Base-by-base conservation (phyloP, 2,888 invertebrate species). In the Odontocerum albicorne region DNA sequence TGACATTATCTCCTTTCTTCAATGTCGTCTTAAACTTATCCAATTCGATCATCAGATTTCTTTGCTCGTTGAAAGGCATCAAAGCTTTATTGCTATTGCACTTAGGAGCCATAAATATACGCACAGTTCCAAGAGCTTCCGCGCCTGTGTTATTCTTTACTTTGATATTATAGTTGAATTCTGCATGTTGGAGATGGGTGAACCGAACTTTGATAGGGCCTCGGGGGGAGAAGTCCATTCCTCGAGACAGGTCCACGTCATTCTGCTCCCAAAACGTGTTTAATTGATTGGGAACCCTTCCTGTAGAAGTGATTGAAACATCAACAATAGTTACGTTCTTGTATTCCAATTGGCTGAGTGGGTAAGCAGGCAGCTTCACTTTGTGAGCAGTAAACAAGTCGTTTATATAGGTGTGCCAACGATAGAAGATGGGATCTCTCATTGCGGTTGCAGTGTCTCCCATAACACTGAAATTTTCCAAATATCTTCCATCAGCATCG, bases 401-500 rank as follows among this genome's bases (percentile, higher is more conserved):
- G 53, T 70, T 68, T 12, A 72, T 62, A 50, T 65, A 67, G 39
- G 67, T 65, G 57, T 71, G 71, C 66, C 66, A 69, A 10, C 70
- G 63, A 62, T 68, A 72, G 62, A 71, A 72, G 1, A 67, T 63
- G 7, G 70, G 69, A 59, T 72, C 72, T 46, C 71, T 61, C 65
- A 71, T 66, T 15, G 69, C 66, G 6, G 69, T 68, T 1, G 67
- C 63, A 2, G 66, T 62, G 43, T 70, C 70, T 19, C 66, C 68
- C 65, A 71, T 68, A 1, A 68, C 67, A 13, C 68, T 66, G 38
- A 65, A 62, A 6, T 65, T 62, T 63, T 71, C 70, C 75, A 86
- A 69, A 66, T 86, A 84, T 55, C 85, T 77, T 66, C 86, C 84
- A 68, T 90, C 90, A 0, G 92, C 90, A 70, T 92, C 92, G 66